phyloP scores from a whole-genome alignment of 2,797 vertebrate genomes.

The Sebastes iracundus region DNA sequence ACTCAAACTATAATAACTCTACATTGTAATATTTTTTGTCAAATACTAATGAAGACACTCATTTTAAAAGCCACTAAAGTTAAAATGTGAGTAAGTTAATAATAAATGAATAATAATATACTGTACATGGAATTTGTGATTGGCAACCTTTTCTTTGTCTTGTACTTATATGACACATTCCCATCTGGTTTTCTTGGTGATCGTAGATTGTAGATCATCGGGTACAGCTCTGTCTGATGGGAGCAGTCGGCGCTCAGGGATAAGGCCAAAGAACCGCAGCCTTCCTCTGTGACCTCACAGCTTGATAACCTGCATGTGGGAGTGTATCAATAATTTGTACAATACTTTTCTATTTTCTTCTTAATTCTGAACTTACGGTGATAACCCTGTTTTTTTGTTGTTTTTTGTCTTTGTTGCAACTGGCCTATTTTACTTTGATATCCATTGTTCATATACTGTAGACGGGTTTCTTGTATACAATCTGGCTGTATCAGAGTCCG shows the following conservation, averaged over 20 bases:
- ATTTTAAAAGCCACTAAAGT: neutral
- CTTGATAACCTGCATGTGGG: constrained; percentile 5
- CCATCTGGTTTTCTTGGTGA: no score
- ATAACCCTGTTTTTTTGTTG: neutral
- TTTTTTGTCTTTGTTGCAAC: neutral
- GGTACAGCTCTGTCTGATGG: neutral
- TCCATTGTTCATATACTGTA: neutral
- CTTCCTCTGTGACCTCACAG: neutral
- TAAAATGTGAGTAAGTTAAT: neutral
- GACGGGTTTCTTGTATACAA: no score
- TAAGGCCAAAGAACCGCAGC: neutral
- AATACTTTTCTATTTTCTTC: neutral
- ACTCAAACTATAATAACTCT: neutral
- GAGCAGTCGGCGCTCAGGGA: neutral
- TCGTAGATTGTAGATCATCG: no score
- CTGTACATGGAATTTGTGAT: no score
- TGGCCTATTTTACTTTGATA: neutral
- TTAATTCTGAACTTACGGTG: neutral
- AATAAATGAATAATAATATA: neutral
- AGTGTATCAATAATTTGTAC: neutral
- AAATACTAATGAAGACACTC: neutral
- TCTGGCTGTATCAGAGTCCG: no score
- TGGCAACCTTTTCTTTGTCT: no score
- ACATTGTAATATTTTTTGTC: neutral
- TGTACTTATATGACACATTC: no score